These are phyloP conservation scores for Neosilurus mollespiculum DNA, from an alignment of 2,797 vertebrate genomes.

Conservation along the genomic window DNA sequence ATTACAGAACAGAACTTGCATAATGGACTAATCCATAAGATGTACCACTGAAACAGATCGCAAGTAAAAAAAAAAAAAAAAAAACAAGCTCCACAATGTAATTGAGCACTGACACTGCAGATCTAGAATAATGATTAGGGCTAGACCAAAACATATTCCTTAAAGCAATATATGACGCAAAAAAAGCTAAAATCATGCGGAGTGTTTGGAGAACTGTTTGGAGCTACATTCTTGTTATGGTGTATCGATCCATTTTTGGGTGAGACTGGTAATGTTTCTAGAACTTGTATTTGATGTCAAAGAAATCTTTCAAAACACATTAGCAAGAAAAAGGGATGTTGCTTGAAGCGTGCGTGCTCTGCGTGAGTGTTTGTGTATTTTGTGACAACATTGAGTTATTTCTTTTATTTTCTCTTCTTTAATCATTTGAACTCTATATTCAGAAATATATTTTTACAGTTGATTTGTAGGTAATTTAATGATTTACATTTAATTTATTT, in stretches of 20 bases:
- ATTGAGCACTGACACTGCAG: constrained; percentile 42
- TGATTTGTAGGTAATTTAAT: constrained; percentile 48
- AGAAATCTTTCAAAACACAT: constrained; percentile 5
- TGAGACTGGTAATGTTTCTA: constrained; percentile 15
- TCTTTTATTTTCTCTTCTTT: constrained; percentile 62
- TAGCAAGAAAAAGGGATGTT: constrained; percentile 5
- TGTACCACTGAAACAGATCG: constrained; percentile 15
- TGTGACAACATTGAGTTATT: constrained; percentile 51
- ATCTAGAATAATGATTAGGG: constrained; percentile 53
- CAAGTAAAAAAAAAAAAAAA: not conserved
- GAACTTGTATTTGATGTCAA: constrained; percentile 18
- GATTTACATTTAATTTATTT: constrained; percentile 44
- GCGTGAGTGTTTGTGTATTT: constrained; percentile 48
- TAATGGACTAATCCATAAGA: not conserved
- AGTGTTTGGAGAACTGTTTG: constrained; percentile 13
- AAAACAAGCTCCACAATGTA: constrained; percentile 3
- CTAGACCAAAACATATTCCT: constrained; percentile 71
- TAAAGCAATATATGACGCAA: constrained; percentile 78
- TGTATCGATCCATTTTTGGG: not conserved
- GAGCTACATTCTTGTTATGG: constrained; percentile 31
- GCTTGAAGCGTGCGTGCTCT: constrained; percentile 32
- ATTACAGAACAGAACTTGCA: constrained; percentile 8
- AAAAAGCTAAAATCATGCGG: constrained; percentile 51
- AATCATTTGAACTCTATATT: constrained; percentile 50
- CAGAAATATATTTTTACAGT: constrained; percentile 67